Base-by-base conservation (phyloP, 92 coral and sea anemone species). In the Bergia puertoricense region DNA sequence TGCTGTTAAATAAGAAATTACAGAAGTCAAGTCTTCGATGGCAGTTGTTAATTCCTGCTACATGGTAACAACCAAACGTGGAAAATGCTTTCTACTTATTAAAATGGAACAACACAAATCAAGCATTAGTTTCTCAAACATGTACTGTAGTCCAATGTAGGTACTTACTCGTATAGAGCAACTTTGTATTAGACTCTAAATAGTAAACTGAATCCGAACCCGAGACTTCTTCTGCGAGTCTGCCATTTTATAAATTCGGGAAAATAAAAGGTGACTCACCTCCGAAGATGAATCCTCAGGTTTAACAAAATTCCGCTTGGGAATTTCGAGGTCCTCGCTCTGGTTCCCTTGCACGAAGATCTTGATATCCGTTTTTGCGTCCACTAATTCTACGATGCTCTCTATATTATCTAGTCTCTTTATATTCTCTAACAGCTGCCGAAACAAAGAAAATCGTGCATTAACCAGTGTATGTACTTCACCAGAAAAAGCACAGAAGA, bases 391-490 rank as follows among this genome's bases (percentile, higher is more conserved):
- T 45, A 96, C 94, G 94, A 96, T 89, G 42, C 81, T 82, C 62
- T 91, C 94, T 45, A 96, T 75, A 77, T 90, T 89, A 30, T 92
- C 92, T 39, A 96, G 86, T 77, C 98, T 93, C 81, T 89, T 82
- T 40, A 91, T 85, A 56, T 95, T 84, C 13, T 89, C 93, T 39
- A 81, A 92, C 39, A 95, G 88, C 99, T 96, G 73, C 39, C 30
- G 50, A 82, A 45, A 37, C 39, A 89, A 66, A 40, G 40, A 18
- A 43, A 81, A 22, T 16, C 18, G 30, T 71, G 76, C 36, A 71
- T 36, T 13, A 23, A 71, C 16, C 42, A 13, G 68, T 62, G 18
- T 5, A 16, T 62, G 68, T 20, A 51, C 68, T 62, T 62, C 22
- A 13, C 8, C 74, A 69, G 74, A 69, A 69, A 30, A 69, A 15